phyloP scores from a whole-genome alignment of 2,888 invertebrate genomes.

The Andrena praecox region DNA sequence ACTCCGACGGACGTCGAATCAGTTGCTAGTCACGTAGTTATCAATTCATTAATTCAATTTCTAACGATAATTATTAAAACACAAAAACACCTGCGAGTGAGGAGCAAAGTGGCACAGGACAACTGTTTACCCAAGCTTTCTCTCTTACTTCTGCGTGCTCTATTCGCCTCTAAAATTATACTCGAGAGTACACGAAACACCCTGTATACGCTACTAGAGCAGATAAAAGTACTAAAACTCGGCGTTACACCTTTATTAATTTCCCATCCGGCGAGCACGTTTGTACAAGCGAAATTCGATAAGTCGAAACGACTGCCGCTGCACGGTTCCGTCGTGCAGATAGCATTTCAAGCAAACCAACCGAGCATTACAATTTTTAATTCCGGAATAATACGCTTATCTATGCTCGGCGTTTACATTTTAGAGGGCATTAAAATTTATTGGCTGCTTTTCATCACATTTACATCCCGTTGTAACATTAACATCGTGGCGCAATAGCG shows the following conservation, averaged over 20 bases:
- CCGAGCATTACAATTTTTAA: neutral
- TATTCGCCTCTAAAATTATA: neutral
- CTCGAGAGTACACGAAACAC: too few relatives aligned
- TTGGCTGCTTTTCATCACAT: neutral
- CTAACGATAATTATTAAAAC: neutral
- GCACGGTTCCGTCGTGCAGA: slow-evolving; percentile 3
- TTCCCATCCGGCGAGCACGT: slow-evolving; percentile 19
- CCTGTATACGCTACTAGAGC: too few relatives aligned
- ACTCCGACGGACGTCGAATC: too few relatives aligned
- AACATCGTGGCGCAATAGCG: neutral
- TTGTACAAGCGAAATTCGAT: slow-evolving; percentile 25
- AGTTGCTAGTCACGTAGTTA: too few relatives aligned
- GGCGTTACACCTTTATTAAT: slow-evolving; percentile 10
- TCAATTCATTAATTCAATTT: too few relatives aligned
- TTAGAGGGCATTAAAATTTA: slow-evolving; percentile 6
- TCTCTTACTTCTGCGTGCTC: neutral
- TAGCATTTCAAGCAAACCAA: neutral
- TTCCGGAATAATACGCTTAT: slow-evolving; percentile 3
- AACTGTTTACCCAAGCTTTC: neutral
- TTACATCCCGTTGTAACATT: neutral
- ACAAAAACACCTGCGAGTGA: neutral
- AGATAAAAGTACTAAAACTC: too few relatives aligned
- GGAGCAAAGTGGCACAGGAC: neutral
- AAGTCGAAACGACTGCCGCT: neutral
- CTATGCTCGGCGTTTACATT: neutral